A percentile compares a stretch with the other conserved stretches of the same genome.
Conservation (phyloP, 2,888 invertebrate genomes). For the Helobdella robusta region DNA sequence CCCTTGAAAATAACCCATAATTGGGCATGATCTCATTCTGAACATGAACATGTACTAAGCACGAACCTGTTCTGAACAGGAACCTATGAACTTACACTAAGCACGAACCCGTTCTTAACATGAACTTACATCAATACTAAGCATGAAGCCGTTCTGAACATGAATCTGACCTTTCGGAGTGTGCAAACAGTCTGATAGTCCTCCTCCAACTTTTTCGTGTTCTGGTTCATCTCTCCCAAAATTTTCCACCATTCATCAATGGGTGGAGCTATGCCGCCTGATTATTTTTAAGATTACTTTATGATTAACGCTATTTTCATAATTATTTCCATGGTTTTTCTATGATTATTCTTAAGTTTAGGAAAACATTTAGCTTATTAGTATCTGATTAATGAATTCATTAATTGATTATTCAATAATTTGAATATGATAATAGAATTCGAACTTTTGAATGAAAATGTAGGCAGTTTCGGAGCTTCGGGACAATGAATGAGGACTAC, state of each 20-base stretch:
- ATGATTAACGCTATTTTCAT: neutral
- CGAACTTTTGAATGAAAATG: constrained; percentile 33
- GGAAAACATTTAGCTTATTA: neutral
- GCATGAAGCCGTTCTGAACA: too few relatives aligned
- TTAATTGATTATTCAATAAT: neutral
- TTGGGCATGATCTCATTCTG: too few relatives aligned
- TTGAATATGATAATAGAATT: neutral
- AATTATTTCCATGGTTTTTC: neutral
- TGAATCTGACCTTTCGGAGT: constrained; percentile 31
- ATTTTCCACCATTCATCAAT: constrained; percentile 35
- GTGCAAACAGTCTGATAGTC: constrained; percentile 33
- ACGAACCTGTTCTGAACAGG: too few relatives aligned
- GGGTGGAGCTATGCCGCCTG: constrained; percentile 34
- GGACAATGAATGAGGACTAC: constrained; percentile 34
- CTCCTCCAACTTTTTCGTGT: constrained; percentile 32
- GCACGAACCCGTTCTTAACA: too few relatives aligned
- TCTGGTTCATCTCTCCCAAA: constrained; percentile 33
- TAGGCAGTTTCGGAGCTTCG: constrained; percentile 32
- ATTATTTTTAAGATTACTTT: too few relatives aligned
- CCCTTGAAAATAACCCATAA: too few relatives aligned
- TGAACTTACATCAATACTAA: too few relatives aligned
- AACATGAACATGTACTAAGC: too few relatives aligned
- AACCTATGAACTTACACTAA: too few relatives aligned
- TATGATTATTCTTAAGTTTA: neutral
- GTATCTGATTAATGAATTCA: neutral